A percentile compares a stretch with the other conserved stretches of the same genome.
Evolutionary conservation across 2,888 invertebrate species (phyloP).

Genomic region (Phortica okadai): DNA sequence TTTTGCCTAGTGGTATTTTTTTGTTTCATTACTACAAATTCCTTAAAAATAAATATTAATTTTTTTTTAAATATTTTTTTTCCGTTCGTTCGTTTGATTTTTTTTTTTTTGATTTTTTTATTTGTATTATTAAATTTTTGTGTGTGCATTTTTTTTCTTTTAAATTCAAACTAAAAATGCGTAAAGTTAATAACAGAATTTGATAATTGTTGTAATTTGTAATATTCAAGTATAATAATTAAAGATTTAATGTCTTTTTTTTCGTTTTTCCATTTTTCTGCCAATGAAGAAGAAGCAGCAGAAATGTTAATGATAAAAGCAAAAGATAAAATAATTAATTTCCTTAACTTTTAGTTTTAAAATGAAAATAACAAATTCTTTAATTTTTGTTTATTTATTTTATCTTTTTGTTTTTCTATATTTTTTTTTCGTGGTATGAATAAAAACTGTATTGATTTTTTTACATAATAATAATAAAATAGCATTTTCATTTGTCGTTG

Average conservation of each 20-base stretch:
- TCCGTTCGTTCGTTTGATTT: not conserved
- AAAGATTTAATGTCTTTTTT: no score
- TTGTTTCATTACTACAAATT: constrained; percentile 47
- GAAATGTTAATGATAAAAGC: constrained; percentile 31
- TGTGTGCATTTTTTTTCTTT: constrained; percentile 52
- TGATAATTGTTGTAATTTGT: constrained; percentile 35
- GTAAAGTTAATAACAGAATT: constrained; percentile 40
- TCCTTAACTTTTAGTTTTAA: constrained; percentile 38
- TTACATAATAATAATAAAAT: constrained; percentile 26
- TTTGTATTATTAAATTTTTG: constrained; percentile 57
- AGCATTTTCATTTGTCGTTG: constrained; percentile 28
- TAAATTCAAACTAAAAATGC: constrained; percentile 36
- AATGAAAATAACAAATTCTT: constrained; percentile 10
- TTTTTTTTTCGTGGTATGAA: constrained; percentile 5
- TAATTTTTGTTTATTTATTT: constrained; percentile 23
- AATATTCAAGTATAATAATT: no score
- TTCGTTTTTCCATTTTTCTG: no score
- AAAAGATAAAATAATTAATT: constrained; percentile 44
- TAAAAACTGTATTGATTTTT: not conserved
- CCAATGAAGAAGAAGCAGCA: no score
- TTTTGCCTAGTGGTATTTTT: not conserved
- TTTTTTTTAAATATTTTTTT: constrained; percentile 14
- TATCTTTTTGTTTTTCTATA: not conserved
- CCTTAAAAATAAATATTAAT: not conserved
- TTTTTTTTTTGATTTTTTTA: not conserved